Evolutionary conservation across 2,888 invertebrate species (phyloP), one percentile per base, ranked within the genome.

Genomic region (Amphiduros pacificus): DNA sequence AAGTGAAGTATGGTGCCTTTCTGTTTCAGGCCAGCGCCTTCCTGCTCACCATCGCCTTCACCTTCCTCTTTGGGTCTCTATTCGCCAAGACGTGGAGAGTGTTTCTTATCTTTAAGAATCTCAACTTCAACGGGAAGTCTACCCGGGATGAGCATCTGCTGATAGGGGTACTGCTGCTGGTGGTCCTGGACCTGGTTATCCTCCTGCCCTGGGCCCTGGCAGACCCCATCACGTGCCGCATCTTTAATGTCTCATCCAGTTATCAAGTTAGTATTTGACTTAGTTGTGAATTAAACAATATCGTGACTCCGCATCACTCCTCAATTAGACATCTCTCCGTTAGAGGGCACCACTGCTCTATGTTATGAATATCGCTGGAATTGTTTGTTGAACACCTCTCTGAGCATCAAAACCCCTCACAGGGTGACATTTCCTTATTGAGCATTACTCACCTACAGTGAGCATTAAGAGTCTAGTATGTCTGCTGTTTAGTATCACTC

Each of bases 91-190:
- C 62, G 5, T 67, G 64, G 62, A 28, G 68, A 14, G 61, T 68
- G 11, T 67, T 57, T 57, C 55, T 67, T 53, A 62, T 68, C 20
- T 68, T 68, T 56, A 67, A 65, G 20, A 68, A 65, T 41, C 56
- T 68, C 27, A 62, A 58, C 44, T 48, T 61, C 50, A 65, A 65
- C 41, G 62, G 64, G 14, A 68, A 65, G 63, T 63, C 26, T 29
- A 53, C 60, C 4, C 36, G 60, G 2, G 60, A 59, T 20, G 60
- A 59, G 28, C 60, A 59, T 24, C 55, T 67, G 29, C 53, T 67
- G 41, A 44, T 67, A 9, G 62, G 62, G 1, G 61, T 67, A 11
- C 22, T 49, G 9, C 53, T 55, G 17, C 54, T 67, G 20, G 26
- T 65, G n/a, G 28, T 65, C 4, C 28, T 63, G 17, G 68, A 68